A percentile compares a stretch with the other conserved stretches of the same genome.
Evolutionary conservation across 2,113 vertebrate species (phyloP).

Genomic region (Takifugu bimaculatus): DNA sequence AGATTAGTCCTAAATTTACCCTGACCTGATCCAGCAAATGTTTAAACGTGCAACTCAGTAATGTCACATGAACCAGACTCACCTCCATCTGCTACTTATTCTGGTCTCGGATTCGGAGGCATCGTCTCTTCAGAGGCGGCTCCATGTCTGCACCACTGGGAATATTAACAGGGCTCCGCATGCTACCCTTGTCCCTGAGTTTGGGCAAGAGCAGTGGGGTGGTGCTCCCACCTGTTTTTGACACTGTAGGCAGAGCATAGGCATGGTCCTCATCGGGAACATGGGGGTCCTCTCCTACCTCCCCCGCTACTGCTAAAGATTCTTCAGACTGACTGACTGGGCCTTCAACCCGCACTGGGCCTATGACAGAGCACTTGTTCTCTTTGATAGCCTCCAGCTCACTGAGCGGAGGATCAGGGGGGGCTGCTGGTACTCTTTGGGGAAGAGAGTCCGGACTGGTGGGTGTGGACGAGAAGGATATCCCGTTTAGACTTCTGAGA

Average conservation of each 20-base stretch:
- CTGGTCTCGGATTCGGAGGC: slow-evolving; percentile 97
- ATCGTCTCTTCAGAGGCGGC: slow-evolving; percentile 93
- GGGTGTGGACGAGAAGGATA: slow-evolving; percentile 69
- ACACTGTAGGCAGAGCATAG: slow-evolving; percentile 89
- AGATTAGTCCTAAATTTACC: slow-evolving; percentile 1
- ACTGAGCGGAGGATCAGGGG: slow-evolving; percentile 75
- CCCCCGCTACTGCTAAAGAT: slow-evolving; percentile 69
- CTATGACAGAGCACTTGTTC: slow-evolving; percentile 82
- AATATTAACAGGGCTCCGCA: slow-evolving; percentile 77
- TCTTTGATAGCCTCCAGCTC: slow-evolving; percentile 93
- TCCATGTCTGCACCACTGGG: slow-evolving; percentile 84
- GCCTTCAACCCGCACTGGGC: slow-evolving; percentile 62
- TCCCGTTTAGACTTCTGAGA: slow-evolving; percentile 60
- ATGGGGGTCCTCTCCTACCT: slow-evolving; percentile 85
- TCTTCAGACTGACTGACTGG: slow-evolving; percentile 75
- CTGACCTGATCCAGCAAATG: neutral
- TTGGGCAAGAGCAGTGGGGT: slow-evolving; percentile 90
- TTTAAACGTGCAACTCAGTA: neutral
- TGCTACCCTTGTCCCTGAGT: slow-evolving; percentile 89
- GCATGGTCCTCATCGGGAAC: slow-evolving; percentile 94
- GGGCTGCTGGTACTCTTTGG: slow-evolving; percentile 48
- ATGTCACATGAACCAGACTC: slow-evolving; percentile 20
- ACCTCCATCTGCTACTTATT: slow-evolving; percentile 83
- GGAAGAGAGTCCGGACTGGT: slow-evolving; percentile 69
- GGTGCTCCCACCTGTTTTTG: slow-evolving; percentile 85